These are phyloP conservation scores for Drosophila maculinotata DNA, from an alignment of 2,888 invertebrate genomes.

Conservation along the genomic window DNA sequence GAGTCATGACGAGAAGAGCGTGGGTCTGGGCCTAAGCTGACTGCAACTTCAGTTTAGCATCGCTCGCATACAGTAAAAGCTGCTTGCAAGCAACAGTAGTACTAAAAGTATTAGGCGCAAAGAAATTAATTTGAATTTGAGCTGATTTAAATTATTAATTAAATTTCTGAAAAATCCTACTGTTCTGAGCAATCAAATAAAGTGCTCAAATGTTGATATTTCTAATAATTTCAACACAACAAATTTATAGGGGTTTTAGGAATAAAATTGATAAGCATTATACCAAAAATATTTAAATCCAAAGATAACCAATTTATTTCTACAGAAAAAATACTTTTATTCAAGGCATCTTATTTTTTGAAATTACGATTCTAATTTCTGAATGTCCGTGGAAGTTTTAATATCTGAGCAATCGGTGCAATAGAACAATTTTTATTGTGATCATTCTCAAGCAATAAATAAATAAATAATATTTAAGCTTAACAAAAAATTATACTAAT, in stretches of 20 bases:
- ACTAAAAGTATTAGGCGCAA: not conserved
- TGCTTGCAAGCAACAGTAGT: conserved; percentile 2
- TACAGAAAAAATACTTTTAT: too few species aligned
- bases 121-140: too few species aligned
- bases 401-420: not conserved
- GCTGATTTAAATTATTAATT: too few species aligned
- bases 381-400: not conserved
- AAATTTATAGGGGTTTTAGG: too few species aligned
- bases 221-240: too few species aligned
- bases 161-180: too few species aligned
- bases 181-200: too few species aligned
- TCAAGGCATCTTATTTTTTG: too few species aligned
- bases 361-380: too few species aligned
- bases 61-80: conserved; percentile 2
- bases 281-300: not conserved
- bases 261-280: too few species aligned
- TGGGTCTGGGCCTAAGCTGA: conserved; percentile 44
- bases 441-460: too few species aligned
- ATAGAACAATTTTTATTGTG: too few species aligned
- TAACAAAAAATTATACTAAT: not conserved
- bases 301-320: not conserved
- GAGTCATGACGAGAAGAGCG: conserved; percentile 66
- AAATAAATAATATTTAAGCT: not conserved
- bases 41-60: conserved; percentile 16
- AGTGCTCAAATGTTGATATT: not conserved